A percentile compares a stretch with the other conserved stretches of the same genome.
phyloP scores from a whole-genome alignment of 1,140 invertebrate genomes.

The Macrocentrus cingulum region DNA sequence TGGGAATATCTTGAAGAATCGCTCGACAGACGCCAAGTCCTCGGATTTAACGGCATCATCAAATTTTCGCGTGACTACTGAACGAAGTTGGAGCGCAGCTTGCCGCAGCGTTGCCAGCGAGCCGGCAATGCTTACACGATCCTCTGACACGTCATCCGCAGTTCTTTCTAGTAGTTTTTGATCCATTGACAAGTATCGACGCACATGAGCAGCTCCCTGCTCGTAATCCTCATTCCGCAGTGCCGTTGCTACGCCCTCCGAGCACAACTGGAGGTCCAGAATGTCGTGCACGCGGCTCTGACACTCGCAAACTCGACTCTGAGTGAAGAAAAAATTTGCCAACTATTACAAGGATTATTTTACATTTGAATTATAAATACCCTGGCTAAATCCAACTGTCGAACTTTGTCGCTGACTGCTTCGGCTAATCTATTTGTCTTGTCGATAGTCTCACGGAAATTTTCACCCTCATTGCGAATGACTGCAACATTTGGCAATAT shows the following conservation, averaged over 20 bases:
- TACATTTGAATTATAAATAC: slow-evolving; percentile 60
- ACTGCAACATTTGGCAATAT: slow-evolving; percentile 70
- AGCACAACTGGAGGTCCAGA: slow-evolving; percentile 93
- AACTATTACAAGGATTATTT: slow-evolving; percentile 18
- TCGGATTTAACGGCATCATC: slow-evolving; percentile 88
- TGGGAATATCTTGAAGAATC: slow-evolving; percentile 98
- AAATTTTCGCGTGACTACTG: slow-evolving; percentile 79
- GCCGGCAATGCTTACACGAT: slow-evolving; percentile 70
- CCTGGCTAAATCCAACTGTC: slow-evolving; percentile 89
- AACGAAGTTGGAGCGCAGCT: slow-evolving; percentile 74
- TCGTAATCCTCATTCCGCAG: slow-evolving; percentile 89
- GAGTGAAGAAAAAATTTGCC: neutral
- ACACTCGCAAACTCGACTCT: slow-evolving; percentile 92
- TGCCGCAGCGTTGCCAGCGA: slow-evolving; percentile 83
- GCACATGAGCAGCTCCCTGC: slow-evolving; percentile 92
- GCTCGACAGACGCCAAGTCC: slow-evolving; percentile 88
- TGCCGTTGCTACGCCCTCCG: slow-evolving; percentile 91
- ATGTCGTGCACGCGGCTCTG: slow-evolving; percentile 95
- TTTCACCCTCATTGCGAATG: slow-evolving; percentile 71
- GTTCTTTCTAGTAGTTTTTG: slow-evolving; percentile 80
- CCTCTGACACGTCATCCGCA: slow-evolving; percentile 74
- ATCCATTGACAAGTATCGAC: slow-evolving; percentile 94
- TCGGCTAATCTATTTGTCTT: slow-evolving; percentile 87
- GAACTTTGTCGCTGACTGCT: slow-evolving; percentile 94
- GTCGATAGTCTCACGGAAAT: slow-evolving; percentile 80